Evolutionary conservation across 2,113 vertebrate species (phyloP).

Genomic region (Cichladusa arquata): DNA sequence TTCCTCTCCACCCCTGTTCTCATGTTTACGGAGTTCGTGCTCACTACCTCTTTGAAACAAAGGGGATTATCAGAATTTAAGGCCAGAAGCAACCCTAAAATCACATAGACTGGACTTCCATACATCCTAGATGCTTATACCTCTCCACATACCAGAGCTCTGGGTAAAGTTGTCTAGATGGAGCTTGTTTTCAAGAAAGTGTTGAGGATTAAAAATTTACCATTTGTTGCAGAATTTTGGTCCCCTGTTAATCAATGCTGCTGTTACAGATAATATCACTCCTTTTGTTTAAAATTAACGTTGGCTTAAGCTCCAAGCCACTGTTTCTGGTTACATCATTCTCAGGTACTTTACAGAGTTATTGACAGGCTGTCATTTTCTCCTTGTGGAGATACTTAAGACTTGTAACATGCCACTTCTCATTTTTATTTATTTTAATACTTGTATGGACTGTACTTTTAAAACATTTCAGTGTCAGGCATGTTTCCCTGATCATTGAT

Average conservation of each 20-base stretch:
- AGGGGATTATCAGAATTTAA: background rate
- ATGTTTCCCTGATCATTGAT: background rate
- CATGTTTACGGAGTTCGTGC: background rate
- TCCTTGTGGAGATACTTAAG: background rate
- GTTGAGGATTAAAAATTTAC: background rate
- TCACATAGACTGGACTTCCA: background rate
- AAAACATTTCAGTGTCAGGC: background rate
- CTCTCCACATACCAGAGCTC: background rate
- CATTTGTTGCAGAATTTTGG: background rate
- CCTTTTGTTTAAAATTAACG: conserved; percentile 1
- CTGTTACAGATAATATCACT: background rate
- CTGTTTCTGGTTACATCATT: background rate
- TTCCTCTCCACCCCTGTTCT: background rate
- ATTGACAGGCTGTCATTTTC: background rate
- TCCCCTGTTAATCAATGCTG: background rate
- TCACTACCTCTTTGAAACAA: background rate
- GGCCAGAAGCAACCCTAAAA: background rate
- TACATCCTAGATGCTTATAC: background rate
- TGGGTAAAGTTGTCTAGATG: background rate
- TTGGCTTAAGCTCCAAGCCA: background rate
- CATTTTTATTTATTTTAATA: background rate
- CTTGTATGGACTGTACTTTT: background rate
- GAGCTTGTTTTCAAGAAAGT: background rate
- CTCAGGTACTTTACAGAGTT: background rate
- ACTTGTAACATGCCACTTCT: background rate